Percentiles rank a stretch among this genome's conserved stretches.
These are phyloP conservation scores for Nothocercus nigrocapillus DNA, from an alignment of 2,113 vertebrate genomes.

Conservation along the genomic window DNA sequence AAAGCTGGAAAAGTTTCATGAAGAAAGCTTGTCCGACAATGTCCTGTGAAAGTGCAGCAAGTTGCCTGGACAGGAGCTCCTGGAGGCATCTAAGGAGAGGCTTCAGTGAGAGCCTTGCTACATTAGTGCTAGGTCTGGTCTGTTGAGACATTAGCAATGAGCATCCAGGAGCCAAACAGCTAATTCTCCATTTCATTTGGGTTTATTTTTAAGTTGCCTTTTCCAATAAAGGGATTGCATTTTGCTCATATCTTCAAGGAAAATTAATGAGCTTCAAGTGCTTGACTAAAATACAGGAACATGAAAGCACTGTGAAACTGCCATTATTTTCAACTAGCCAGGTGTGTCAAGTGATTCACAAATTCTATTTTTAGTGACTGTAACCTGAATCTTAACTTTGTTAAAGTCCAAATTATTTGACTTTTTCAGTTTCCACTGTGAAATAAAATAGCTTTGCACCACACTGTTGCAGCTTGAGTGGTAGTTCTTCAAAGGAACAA, in stretches of 20 bases:
- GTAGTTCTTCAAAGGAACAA: background rate
- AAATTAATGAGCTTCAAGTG: background rate
- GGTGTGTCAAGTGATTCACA: background rate
- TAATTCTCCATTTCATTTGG: background rate
- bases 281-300: background rate
- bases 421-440: background rate
- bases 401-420: background rate
- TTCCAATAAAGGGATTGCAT: background rate
- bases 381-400: background rate
- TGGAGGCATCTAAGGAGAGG: background rate
- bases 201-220: background rate
- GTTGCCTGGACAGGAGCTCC: background rate
- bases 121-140: background rate
- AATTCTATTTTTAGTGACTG: background rate
- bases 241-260: background rate
- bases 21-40: background rate
- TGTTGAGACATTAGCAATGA: background rate
- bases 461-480: background rate
- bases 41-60: background rate
- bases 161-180: background rate
- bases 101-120: background rate
- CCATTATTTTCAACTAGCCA: slow-evolving; percentile 16
- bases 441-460: background rate
- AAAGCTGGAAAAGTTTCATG: background rate
- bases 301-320: background rate